Evolutionary conservation across 2,113 vertebrate species (phyloP), one percentile per base, ranked within the genome.

Genomic region (Balaeniceps rex): DNA sequence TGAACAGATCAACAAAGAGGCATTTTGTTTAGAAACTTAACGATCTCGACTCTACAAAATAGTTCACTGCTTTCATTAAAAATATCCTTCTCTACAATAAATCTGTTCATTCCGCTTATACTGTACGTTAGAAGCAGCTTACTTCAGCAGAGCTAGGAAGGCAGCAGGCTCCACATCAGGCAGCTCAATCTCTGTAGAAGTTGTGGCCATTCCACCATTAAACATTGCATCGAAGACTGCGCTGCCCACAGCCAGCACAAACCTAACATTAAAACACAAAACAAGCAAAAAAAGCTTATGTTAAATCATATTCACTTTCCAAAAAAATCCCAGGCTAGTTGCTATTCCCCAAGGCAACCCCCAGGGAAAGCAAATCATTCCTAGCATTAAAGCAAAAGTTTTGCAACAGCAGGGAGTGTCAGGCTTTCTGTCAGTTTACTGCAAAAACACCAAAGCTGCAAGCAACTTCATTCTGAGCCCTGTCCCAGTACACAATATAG

Each of bases 181-280:
- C 78, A 99, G 98, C 96, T 99, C 99, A 6, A 99, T 99, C 97
- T 99, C 99, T 1, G 99, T 99, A 18, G 99, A 99, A 1, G 99
- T 99, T 47, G 99, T 99, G 82, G 99, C 99, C 99, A 99, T 99
- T 12, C 99, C 99, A 4, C 99, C 99, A 36, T 99, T 99, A 89
- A 99, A 99, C 99, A 99, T 99, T 3, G 99, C 99, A 87, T 99
- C 99, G 28, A 99, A 99, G 86, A 99, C 99, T 0, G 99, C 99
- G 1, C 99, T 99, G 93, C 99, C 99, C 94, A 99, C 99, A 1
- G 99, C 99, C 95, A 99, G 98, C 96, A 99, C 99, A 52, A 99
- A 99, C 98, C 99, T 99, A 82, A 58, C 6, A 10, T 54, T 28
- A 18, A 80, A 16, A 91, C 77, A 83, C 34, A 95, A 95, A 66